Base-by-base conservation (phyloP, 2,888 invertebrate genomes). In the Cephus pygmeus region DNA sequence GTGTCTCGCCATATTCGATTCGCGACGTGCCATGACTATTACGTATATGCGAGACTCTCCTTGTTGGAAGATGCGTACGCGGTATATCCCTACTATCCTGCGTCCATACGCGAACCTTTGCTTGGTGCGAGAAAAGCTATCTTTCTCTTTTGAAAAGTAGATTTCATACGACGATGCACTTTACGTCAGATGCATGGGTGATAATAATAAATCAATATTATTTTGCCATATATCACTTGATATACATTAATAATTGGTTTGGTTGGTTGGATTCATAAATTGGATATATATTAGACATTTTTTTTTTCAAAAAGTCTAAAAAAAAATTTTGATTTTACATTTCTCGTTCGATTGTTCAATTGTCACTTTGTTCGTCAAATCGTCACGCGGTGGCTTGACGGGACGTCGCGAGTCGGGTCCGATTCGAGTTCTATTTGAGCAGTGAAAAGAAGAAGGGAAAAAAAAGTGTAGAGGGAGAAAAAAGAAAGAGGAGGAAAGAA, bases 351-450 rank as follows among this genome's bases (percentile, higher is more conserved):
- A 23, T 80, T 78, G 79, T 82, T 78, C 79, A 78, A 79, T 83
- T 82, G 83, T 82, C 81, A 82, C 79, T 80, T 82, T 83, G 81
- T 79, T 75, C 76, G 69, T 76, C 35, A 76, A 69, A 75, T 75
- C 74, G 69, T 76, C 69, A 76, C 73, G 76, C 76, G 76, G 75
- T 71, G 56, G 40, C 77, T 78, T 71, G 78, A 40, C 34, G 76
- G 30, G 34, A 71, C 11, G 11, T 71, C 11, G 23, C 56, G n/a
- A 34, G 73, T 73, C 56, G 76, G 69, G 73, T 69, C 75, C 77
- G 77, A 80, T 80, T 79, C 75, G 23, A 56, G 40, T 56, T 56
- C 40, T 56, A 56, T 23, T 56, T 56, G 40, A 9, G 40, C 9
- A 56, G 23, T 56, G 40, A 23, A 23, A 56, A 56, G 23, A 73